Evolutionary conservation across 2,113 vertebrate species (phyloP).

Genomic region (Gorilla gorilla): DNA sequence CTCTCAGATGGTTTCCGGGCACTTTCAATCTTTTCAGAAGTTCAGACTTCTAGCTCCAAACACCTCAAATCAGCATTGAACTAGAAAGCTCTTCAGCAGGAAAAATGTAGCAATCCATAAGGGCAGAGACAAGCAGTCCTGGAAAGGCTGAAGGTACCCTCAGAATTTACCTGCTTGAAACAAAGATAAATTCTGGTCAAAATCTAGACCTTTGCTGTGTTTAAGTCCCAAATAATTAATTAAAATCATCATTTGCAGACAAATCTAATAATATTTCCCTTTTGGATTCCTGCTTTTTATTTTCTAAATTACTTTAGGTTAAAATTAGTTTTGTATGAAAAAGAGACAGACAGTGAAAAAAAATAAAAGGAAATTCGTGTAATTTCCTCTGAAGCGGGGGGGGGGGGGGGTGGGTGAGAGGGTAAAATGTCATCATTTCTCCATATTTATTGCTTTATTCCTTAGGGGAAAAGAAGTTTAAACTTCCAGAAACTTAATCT

Average conservation of each 20-base stretch:
- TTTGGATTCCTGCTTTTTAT: background rate
- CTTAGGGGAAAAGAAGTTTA: background rate
- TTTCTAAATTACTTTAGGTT: background rate
- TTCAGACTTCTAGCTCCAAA: background rate
- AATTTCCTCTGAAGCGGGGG: background rate
- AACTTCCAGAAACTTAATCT: slow-evolving; percentile 32
- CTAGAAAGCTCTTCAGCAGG: background rate
- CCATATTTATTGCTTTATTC: background rate
- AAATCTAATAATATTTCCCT: background rate
- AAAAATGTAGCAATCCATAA: background rate
- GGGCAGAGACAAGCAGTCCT: background rate
- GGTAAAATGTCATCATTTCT: background rate
- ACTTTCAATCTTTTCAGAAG: slow-evolving; percentile 57
- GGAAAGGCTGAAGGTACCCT: background rate
- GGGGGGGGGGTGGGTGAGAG: background rate
- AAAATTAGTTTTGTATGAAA: slow-evolving; percentile 24
- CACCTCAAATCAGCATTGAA: background rate
- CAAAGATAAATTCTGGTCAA: background rate
- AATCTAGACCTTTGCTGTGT: background rate
- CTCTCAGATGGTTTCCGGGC: slow-evolving; percentile 36
- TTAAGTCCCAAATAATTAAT: background rate
- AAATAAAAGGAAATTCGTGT: background rate
- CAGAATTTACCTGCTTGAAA: background rate
- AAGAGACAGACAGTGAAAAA: background rate
- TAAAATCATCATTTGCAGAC: background rate